Base-by-base conservation (phyloP, 2,888 invertebrate species). In the Chrysolina haemoptera region DNA sequence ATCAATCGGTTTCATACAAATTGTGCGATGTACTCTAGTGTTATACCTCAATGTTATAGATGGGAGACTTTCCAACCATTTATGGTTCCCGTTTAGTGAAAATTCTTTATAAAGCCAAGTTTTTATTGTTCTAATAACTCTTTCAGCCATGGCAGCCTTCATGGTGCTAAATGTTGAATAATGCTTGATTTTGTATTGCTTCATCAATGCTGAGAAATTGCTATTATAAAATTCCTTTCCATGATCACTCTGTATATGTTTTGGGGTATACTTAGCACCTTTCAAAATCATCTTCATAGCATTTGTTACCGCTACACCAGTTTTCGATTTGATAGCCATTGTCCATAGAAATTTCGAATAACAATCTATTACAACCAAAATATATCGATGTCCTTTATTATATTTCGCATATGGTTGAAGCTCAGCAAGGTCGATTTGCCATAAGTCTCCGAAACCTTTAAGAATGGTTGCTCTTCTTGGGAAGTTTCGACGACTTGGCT, bases 61-160 rank as follows among this genome's bases (percentile, higher is more conserved):
- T 6, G 35, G 8, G 35, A 55, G 18, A 55, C 11, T 55, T 18
- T 55, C 55, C 1, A 55, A n/a, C 18, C 55, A 55, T 55, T 18
- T 55, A 12, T 55, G 22, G n/a, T 55, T 22, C 9, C 55, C 55
- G 4, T 11, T 16, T 2, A n/a, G 11, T 2, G 55, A 16, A 14
- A 55, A 55, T 12, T 55, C 55, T 18, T 55, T 18, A 6, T 55
- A 55, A 1, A 55, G 5, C 27, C 27, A 27, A 27, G n/a, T 55
- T 22, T 55, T 55, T 22, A 55, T 20, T 55, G 55, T 55, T 18
- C 20, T 55, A 12, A 55, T 55, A 1, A 55, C 55, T 55, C n/a
- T 18, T 20, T 55, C 55, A 11, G 22, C 55, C 18, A 55, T 55
- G 5, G 55, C 55, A 18, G 55, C 55, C 18, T 55, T 55, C 18